These are phyloP conservation scores for Lordiphosa collinella DNA, from an alignment of 1,140 invertebrate genomes.

Conservation along the genomic window DNA sequence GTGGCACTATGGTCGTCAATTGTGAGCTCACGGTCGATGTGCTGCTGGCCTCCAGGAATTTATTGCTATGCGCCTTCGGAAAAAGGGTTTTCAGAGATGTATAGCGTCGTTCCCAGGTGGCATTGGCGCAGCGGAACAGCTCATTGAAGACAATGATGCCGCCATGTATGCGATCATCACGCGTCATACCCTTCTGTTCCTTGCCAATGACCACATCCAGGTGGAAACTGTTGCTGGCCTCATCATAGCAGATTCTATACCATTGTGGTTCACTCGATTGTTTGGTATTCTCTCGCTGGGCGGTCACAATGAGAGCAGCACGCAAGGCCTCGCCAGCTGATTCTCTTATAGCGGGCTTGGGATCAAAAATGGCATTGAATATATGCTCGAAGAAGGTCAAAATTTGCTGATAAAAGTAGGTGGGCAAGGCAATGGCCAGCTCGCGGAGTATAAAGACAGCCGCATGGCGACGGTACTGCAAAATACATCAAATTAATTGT, in stretches of 20 bases:
- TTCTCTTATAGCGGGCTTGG: slow-evolving; percentile 95
- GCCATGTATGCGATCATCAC: slow-evolving; percentile 96
- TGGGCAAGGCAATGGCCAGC: slow-evolving; percentile 96
- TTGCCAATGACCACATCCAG: slow-evolving; percentile 83
- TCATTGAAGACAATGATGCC: slow-evolving; percentile 97
- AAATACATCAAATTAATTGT: slow-evolving; percentile 4
- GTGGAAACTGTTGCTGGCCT: slow-evolving; percentile 89
- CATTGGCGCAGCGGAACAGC: slow-evolving; percentile 94
- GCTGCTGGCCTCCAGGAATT: slow-evolving; percentile 48
- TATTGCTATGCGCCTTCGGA: slow-evolving; percentile 79
- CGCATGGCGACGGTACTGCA: slow-evolving; percentile 89
- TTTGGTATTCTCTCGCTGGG: slow-evolving; percentile 95
- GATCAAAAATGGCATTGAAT: slow-evolving; percentile 94
- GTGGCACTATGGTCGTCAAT: slow-evolving; percentile 74
- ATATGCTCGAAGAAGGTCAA: slow-evolving; percentile 97
- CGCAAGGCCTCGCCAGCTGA: slow-evolving; percentile 94
- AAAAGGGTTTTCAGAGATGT: slow-evolving; percentile 83
- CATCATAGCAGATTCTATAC: slow-evolving; percentile 95
- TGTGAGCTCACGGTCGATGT: slow-evolving; percentile 38
- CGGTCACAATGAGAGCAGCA: slow-evolving; percentile 95
- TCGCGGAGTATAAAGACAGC: slow-evolving; percentile 96
- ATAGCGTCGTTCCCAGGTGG: slow-evolving; percentile 91
- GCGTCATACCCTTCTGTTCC: slow-evolving; percentile 87
- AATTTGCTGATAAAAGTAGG: slow-evolving; percentile 99
- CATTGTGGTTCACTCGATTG: slow-evolving; percentile 93